These are phyloP conservation scores for Hippocampus kuda DNA, from an alignment of 2,797 vertebrate genomes.

Conservation along the genomic window DNA sequence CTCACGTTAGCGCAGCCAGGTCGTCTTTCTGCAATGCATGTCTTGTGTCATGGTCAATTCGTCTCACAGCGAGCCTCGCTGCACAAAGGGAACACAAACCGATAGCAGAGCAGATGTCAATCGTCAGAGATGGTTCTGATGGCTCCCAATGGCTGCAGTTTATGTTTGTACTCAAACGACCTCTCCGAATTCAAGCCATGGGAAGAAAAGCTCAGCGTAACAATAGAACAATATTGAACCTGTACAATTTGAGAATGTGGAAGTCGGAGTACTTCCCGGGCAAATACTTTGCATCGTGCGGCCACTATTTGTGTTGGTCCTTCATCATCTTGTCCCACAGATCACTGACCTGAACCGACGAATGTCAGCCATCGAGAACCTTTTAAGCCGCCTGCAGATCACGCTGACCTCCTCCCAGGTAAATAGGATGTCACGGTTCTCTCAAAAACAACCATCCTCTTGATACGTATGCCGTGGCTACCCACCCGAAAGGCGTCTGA, in stretches of 20 bases:
- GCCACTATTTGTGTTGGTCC: background rate
- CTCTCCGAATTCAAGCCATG: background rate
- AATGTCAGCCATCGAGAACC: slow-evolving; percentile 64
- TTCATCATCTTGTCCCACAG: slow-evolving; percentile 39
- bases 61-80: background rate
- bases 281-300: no score
- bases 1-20: background rate
- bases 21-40: background rate
- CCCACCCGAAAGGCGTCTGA: background rate
- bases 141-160: background rate
- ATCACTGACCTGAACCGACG: slow-evolving; percentile 68
- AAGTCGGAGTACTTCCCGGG: no score
- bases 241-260: no score
- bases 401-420: slow-evolving; percentile 39
- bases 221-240: no score
- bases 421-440: background rate
- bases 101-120: background rate
- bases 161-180: background rate
- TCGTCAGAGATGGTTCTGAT: background rate
- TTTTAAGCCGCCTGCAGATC: slow-evolving; percentile 69
- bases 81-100: background rate
- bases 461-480: background rate
- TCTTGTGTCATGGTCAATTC: background rate
- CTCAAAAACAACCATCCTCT: background rate
- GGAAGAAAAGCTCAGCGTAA: background rate